These are phyloP conservation scores for Irena cyanogastra DNA, from an alignment of 2,113 vertebrate species.

Conservation along the genomic window DNA sequence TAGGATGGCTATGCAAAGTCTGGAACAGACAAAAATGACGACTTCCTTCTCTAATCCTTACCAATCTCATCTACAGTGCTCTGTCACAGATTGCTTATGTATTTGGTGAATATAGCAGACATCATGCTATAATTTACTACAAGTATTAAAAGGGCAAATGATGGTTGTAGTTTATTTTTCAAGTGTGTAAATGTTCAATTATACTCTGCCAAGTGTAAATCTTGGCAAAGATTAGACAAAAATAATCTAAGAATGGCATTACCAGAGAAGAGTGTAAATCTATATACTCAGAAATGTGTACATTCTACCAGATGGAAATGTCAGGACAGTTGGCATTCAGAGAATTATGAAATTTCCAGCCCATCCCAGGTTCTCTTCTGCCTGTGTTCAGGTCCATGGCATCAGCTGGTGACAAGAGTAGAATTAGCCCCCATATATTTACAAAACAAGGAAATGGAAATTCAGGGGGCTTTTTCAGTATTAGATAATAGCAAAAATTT, in stretches of 20 bases:
- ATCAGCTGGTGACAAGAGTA: neutral
- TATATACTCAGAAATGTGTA: neutral
- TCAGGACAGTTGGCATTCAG: neutral
- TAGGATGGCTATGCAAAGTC: neutral
- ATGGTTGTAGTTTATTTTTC: neutral
- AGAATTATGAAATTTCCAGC: neutral
- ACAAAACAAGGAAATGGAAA: neutral
- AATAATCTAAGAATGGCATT: neutral
- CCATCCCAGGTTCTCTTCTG: neutral
- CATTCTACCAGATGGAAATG: neutral
- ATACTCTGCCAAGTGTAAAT: neutral
- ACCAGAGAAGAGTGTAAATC: neutral
- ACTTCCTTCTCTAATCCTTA: neutral
- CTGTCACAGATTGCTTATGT: neutral
- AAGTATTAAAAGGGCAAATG: neutral
- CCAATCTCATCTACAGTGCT: neutral
- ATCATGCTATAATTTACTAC: neutral
- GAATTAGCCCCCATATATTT: neutral
- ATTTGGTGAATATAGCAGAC: neutral
- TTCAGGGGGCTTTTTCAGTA: neutral
- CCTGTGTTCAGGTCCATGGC: neutral
- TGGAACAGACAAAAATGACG: neutral
- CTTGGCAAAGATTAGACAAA: neutral
- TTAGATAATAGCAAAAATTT: neutral
- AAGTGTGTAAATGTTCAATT: neutral